Percentiles rank a stretch among this genome's conserved stretches.
phyloP scores from a whole-genome alignment of 2,888 invertebrate genomes.

The Anodontia alba region DNA sequence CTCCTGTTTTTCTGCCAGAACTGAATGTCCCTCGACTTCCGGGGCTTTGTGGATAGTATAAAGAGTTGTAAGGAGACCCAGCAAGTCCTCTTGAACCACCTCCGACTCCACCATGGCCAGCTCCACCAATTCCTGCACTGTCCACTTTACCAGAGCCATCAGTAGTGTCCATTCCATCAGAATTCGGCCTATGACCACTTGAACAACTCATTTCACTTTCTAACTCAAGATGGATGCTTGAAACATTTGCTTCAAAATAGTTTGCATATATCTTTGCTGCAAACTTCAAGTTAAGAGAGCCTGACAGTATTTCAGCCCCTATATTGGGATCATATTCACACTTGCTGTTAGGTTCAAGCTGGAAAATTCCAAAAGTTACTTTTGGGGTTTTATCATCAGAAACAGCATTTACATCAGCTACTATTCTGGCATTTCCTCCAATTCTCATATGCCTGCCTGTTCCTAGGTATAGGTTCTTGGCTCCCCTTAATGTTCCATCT shows the following conservation, averaged over 20 bases:
- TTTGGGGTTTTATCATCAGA: constrained; percentile 42
- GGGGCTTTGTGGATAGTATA: constrained; percentile 65
- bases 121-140: constrained; percentile 61
- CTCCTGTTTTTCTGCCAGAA: constrained; percentile 22
- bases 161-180: constrained; percentile 61
- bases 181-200: constrained; percentile 55
- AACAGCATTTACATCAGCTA: constrained; percentile 63
- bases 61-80: constrained; percentile 70
- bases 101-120: constrained; percentile 72
- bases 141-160: constrained; percentile 50
- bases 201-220: constrained; percentile 70
- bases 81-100: constrained; percentile 51
- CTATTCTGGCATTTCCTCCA: constrained; percentile 69
- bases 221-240: constrained; percentile 67
- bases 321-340: constrained; percentile 69
- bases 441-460: constrained; percentile 69
- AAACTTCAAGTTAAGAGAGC: constrained; percentile 69
- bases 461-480: constrained; percentile 67
- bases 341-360: constrained; percentile 73
- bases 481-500: constrained; percentile 71
- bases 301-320: constrained; percentile 70
- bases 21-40: constrained; percentile 66
- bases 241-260: constrained; percentile 67
- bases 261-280: constrained; percentile 67
- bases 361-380: constrained; percentile 71